A percentile compares a stretch with the other conserved stretches of the same genome.
Conservation (phyloP, 2,888 invertebrate genomes). For the Creontiades dilutus region DNA sequence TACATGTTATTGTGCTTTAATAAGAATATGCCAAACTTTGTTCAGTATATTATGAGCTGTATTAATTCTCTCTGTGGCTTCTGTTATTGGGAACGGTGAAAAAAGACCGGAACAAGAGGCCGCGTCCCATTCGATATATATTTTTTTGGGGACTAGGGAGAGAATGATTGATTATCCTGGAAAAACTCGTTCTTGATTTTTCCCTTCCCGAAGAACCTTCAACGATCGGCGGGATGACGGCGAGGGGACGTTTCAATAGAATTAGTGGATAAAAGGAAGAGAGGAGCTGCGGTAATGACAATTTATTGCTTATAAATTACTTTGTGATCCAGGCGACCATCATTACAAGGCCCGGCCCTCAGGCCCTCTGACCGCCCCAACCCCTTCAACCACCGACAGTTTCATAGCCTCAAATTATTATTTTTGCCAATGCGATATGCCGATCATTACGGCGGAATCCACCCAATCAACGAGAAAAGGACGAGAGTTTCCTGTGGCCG, state of each 20-base stretch:
- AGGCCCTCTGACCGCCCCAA: background rate
- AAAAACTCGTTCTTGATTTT: background rate
- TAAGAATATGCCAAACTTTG: no score
- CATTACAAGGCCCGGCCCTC: constrained; percentile 5
- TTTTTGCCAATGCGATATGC: constrained; percentile 50
- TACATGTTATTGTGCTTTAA: no score
- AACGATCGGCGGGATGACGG: constrained; percentile 17
- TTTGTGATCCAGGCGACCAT: constrained; percentile 28
- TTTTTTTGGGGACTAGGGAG: background rate
- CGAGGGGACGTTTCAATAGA: constrained; percentile 46
- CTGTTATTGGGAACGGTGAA: no score
- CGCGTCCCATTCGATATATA: background rate
- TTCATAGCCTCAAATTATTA: constrained; percentile 55
- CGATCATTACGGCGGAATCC: constrained; percentile 49
- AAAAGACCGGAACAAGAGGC: no score
- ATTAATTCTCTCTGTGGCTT: no score
- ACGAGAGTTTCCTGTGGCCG: background rate
- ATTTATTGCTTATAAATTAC: constrained; percentile 75
- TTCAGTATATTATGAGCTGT: no score
- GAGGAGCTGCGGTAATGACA: constrained; percentile 73
- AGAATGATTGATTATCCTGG: constrained; percentile 45
- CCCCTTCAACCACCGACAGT: constrained; percentile 27
- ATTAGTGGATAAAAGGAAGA: constrained; percentile 58
- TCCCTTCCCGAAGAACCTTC: constrained; percentile 11
- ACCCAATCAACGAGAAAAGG: constrained; percentile 55